A percentile compares a stretch with the other conserved stretches of the same genome.
Evolutionary conservation across 2,888 invertebrate species (phyloP).

Genomic region (Disparrhopalites patrizii): DNA sequence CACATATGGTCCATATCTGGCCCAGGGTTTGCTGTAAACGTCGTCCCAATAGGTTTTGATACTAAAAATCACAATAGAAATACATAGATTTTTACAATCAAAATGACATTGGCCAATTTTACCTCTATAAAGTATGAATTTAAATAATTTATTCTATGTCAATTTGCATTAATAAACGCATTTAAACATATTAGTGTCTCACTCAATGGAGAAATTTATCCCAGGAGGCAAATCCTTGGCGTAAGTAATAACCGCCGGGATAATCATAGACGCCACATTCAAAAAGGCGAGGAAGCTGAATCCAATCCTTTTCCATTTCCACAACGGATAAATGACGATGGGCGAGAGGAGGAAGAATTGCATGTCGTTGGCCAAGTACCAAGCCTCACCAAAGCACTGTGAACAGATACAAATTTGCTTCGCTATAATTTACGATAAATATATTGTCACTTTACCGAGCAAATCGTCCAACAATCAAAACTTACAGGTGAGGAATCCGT

Average conservation of each 20-base stretch:
- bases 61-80: not conserved
- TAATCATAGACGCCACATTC: constrained; percentile 9
- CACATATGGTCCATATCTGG: constrained; percentile 46
- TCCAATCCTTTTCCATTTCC: constrained; percentile 30
- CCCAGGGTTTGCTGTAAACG: constrained; percentile 47
- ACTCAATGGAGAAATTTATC: constrained; percentile 18
- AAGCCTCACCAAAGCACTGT: constrained; percentile 37
- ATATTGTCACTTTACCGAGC: no score
- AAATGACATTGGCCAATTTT: no score
- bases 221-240: constrained; percentile 19
- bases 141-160: not conserved
- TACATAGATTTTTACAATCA: not conserved
- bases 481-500: no score
- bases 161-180: no score
- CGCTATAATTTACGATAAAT: no score
- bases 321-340: constrained; percentile 36
- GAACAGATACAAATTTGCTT: no score
- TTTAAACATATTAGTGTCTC: no score
- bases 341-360: constrained; percentile 37
- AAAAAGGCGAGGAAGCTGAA: constrained; percentile 15
- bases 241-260: constrained; percentile 12
- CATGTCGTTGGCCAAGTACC: constrained; percentile 40
- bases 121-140: not conserved
- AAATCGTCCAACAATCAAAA: no score
- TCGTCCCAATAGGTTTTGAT: not conserved